Base-by-base conservation (phyloP, 2,888 invertebrate genomes). In the Volucella bombylans region DNA sequence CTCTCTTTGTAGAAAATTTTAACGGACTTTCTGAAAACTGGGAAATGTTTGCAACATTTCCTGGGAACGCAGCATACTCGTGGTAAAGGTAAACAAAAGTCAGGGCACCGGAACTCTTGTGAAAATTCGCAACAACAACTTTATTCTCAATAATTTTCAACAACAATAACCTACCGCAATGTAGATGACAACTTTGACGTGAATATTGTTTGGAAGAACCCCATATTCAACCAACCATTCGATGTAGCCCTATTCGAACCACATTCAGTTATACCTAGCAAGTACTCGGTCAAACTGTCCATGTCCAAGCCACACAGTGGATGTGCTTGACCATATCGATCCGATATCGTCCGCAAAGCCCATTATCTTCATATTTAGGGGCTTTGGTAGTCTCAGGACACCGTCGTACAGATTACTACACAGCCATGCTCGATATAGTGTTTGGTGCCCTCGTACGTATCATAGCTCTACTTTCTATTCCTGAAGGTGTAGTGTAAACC, bases 91-190 rank as follows among this genome's bases (percentile, higher is more conserved):
- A 6, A 80, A 69, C 6, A 89, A 88, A 2, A 89, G 87, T 47
- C 91, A 91, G 74, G 91, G 92, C 1, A 90, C 91, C 2, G 92
- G 92, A 6, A 91, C 91, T 1, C 89, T 91, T 38, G 89, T 92
- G 2, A 90, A 88, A 87, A 90, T 92, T 12, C 86, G 88, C 2
- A 89, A 90, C 67, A 90, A 90, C 72, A 88, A 87, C 38, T 90
- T 90, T n/a, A 90, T 92, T 59, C 87, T 92, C 3, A 91, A n/a
- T n/a, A n/a, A n/a, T n/a, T n/a, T n/a, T n/a, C n/a, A n/a, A n/a
- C 92, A 1, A 88, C 87, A 68, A 89, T 90, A 1, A 59, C 83
- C 23, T 92, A 92, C 50, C 90, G 90, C 18, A 88, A 90, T 10
- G 87, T 89, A 0, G 89, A 90, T 74, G 89, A 90, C 0, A 89